Evolutionary conservation across 2,113 vertebrate species (phyloP), one percentile per base, ranked within the genome.

Genomic region (Paradisaea rubra): DNA sequence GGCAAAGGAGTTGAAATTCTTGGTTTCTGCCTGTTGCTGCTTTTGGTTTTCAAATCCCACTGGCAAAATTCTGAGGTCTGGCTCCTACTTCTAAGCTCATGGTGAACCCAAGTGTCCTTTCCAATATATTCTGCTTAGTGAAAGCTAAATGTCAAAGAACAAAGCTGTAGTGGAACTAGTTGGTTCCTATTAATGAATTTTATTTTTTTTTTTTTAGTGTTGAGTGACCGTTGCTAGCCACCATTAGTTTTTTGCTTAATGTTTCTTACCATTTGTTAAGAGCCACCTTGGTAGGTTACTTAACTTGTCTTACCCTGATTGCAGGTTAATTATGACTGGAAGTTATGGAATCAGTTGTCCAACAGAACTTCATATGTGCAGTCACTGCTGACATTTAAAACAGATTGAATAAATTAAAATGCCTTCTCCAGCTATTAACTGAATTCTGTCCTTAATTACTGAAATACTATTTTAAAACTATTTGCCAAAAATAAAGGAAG

Each of bases 401-500:
- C 66, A 94, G 81, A 71, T 41, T 93, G 57, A 82, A 91, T 64
- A 71, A 64, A 84, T 92, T 78, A 79, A 95, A 89, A 87, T 85
- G 17, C 53, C 16, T 84, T n/a, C 52, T 81, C 69, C 60, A 68
- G 61, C 44, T 85, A 39, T 89, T 92, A 91, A 74, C 44, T 60
- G 16, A 41, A 56, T 83, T 72, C 79, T 92, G 71, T 82, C 57
- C 57, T 80, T 85, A 69, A 74, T 85, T 95, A 60, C n/a, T 53
- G 35, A 94, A 87, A 78, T 85, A 93, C 79, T 91, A 57, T 53
- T 84, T 11, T 65, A 52, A 74, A 87, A 47, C 7, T 56, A 41
- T 89, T 84, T 92, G n/a, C 65, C 73, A 86, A 63, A 91, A 87
- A 11, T 64, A 69, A 66, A 76, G 42, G 22, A 79, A 73, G 35